Evolutionary conservation across 2,888 invertebrate species (phyloP), one percentile per base, ranked within the genome.

Genomic region (Ophonus ardosiacus): DNA sequence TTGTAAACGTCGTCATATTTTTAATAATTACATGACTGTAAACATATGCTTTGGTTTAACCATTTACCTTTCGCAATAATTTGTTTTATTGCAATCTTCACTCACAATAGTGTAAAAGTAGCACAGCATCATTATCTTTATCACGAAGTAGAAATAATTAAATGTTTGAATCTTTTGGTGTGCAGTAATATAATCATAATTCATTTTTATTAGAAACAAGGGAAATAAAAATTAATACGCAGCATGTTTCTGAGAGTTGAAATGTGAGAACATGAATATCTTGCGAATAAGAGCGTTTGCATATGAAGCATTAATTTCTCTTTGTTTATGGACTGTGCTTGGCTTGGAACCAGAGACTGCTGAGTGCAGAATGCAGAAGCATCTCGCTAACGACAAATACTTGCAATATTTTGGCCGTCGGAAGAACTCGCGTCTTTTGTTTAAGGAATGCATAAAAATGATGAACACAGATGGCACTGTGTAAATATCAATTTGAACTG

Each of bases 371-470:
- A 76, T 76, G 76, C 71, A 76, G 24, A 71, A 43, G 43, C 74
- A 74, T 74, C n/a, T 56, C 57, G 57, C 57, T 59, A 61, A 80
- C 61, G 80, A 61, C 80, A 80, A 80, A 80, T 61, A 80, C 80
- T 61, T 40, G 65, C 78, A 84, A 84, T 78, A 84, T 78, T 76
- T 78, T 65, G 84, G 84, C 65, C 78, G 59, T 51, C 56, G 21
- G 68, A 40, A 31, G 31, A 51, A n/a, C 63, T 40, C 78, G 61
- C 43, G 79, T 85, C 85, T 85, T 79, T 85, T 85, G 85, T 85
- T 80, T 85, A 85, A 85, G 85, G 63, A 80, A 80, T 85, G 80
- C 85, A 85, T 85, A 85, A 85, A 85, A 85, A 84, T 85, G 85
- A 85, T 85, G 85, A 84, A 84, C 79, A 65, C 84, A 84, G 84